Evolutionary conservation across 2,797 vertebrate species (phyloP), one percentile per base, ranked within the genome.

Genomic region (Aldrovandia affinis): DNA sequence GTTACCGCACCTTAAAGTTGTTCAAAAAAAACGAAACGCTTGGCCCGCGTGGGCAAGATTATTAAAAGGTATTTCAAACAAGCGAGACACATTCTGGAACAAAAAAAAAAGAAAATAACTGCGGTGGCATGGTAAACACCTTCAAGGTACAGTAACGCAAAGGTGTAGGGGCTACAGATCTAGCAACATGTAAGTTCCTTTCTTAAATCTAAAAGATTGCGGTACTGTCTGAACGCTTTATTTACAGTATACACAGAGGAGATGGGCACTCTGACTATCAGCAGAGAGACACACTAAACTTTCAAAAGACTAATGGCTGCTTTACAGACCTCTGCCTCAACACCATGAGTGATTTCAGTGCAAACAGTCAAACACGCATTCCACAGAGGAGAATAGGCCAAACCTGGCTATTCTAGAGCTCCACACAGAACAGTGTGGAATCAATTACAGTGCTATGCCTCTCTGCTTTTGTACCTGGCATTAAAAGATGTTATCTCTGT

Each of bases 361-460:
- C 18, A 81, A 59, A 83, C 3, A 20, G 57, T 83, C 81, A 85
- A 85, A 84, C 81, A 75, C 55, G 33, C 75, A 75, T n/a, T 78
- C 75, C 75, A 78, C 65, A 61, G 77, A 88, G 70, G 84, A 73
- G 78, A 83, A 78, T 65, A 65, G 82, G 77, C 83, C 59, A 78
- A 52, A 80, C 55, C 84, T 47, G 42, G 52, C 57, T 70, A 80
- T 54, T 85, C 73, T 70, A 81, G 83, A 84, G 80, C 84, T 78
- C 55, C 14, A n/a, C 81, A 78, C 78, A 42, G 77, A 86, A 85
- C 79, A 85, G 33, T 82, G 86, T 84, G 85, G 85, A 88, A 87
- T 79, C 82, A 87, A 87, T 88, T 85, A 87, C 84, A 36, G 65
- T 83, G 77, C 86, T 85, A 12, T 36, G 47, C 88, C 81, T 78